Conservation (phyloP, 2,888 invertebrate genomes). For the Gastrophysa polygoni region DNA sequence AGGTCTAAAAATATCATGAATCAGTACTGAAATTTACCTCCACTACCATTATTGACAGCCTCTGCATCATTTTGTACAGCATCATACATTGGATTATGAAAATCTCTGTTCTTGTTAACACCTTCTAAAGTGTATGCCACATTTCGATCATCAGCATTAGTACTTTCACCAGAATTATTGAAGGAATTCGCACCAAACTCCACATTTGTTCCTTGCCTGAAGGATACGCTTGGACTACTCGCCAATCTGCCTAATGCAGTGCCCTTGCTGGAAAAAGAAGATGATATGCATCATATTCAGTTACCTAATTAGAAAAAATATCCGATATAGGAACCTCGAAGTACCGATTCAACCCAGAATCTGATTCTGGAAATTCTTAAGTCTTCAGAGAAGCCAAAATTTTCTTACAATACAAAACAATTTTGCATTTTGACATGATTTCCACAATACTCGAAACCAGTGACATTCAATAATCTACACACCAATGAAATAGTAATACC, state of each 20-base stretch:
- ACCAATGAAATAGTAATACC: no score
- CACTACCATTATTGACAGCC: conserved; percentile 65
- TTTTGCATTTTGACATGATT: no score
- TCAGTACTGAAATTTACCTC: conserved; percentile 56
- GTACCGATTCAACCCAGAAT: no score
- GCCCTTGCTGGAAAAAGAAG: conserved; percentile 75
- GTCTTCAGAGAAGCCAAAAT: no score
- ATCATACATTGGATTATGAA: conserved; percentile 98
- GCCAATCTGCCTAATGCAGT: conserved; percentile 78
- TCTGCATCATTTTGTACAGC: conserved; percentile 73
- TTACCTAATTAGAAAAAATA: no score
- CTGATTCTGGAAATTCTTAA: no score
- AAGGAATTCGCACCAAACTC: conserved; percentile 75
- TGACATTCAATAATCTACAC: no score
- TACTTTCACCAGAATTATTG: conserved; percentile 59
- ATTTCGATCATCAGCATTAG: conserved; percentile 69
- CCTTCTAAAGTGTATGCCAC: conserved; percentile 82
- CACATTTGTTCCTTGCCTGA: conserved; percentile 91
- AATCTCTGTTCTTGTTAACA: conserved; percentile 84
- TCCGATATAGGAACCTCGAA: no score
- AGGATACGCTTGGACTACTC: conserved; percentile 89
- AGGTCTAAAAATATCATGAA: no score
- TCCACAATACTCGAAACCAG: no score
- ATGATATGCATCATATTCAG: no score
- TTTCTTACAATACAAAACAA: no score